Evolutionary conservation across 92 coral and sea anemone genomes (phyloP), one percentile per base, ranked within the genome.

Genomic region (Umimayanthus kanabou): DNA sequence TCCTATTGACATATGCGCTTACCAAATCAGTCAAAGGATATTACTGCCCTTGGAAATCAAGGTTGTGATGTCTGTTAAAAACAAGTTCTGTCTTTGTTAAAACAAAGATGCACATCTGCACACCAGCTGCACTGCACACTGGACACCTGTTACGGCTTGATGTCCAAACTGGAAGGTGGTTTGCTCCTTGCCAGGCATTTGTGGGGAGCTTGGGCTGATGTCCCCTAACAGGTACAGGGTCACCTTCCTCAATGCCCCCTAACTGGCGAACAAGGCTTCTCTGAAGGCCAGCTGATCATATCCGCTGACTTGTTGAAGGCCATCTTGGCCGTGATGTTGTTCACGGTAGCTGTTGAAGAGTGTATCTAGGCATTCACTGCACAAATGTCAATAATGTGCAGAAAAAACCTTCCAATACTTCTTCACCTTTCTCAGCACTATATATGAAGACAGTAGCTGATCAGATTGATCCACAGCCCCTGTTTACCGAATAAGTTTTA

Each of bases 401-500:
- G 75, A 57, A 90, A 81, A 75, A 25, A 76, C 61, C 30, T 90
- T 90, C 90, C 92, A 90, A 74, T 76, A 90, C 73, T 86, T 86
- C 45, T 53, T 90, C 7, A 26, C 39, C 47, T 90, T 90, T 55
- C 84, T 76, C 25, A 87, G 20, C 61, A 86, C 82, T 10, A 67
- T 76, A 74, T 87, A 87, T 40, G 61, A 81, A 30, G 78, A 71
- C 10, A 90, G 65, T 28, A 86, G 90, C 83, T 86, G 87, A 39
- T 90, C 92, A 30, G 90, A 87, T 61, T 71, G 76, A 79, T 90
- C 90, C 18, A 86, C 79, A 81, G 88, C 72, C 55, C 70, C 73
- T 37, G 87, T 78, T 85, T 67, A 22, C n/a, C 82, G 29, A 30
- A 66, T 39, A 16, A 76, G 65, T n/a, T 76, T 86, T 47, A 76